Evolutionary conservation across 1,140 invertebrate species (phyloP), one percentile per base, ranked within the genome.

Genomic region (Caerostris extrusa): DNA sequence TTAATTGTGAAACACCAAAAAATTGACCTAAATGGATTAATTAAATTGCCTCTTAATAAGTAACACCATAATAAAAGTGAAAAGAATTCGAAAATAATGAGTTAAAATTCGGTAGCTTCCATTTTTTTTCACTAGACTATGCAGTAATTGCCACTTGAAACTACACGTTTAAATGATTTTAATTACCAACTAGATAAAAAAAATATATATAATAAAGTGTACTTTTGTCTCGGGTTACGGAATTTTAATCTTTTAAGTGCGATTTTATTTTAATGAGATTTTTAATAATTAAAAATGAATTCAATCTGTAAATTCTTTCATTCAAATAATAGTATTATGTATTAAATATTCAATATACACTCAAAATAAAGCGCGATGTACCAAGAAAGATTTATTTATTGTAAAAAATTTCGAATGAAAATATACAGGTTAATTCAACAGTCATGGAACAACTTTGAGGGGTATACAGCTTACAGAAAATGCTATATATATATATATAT

Each of bases 21-120:
- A 77, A 34, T 34, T 50, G 50, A 77, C 34, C 19, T 77, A 77
- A 77, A 50, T 77, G 71, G 14, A 77, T 77, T 77, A 77, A 77
- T 77, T 77, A 77, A 77, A 77, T 77, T 77, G 71, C 50, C 71
- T 10, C 34, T 77, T 50, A 77, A 77, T 53, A 77, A 77, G 34
- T 19, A 53, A 53, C 71, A 77, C 71, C 71, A 53, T 50, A 77
- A 50, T 77, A 77, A 10, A n/a, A 50, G 71, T 77, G 71, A 77
- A 77, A 50, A 12, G 71, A 77, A 77, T 77, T 77, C 19, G 34
- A 53, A 77, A 77, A 53, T 77, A 77, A 77, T 77, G 71, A 77
- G 50, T 77, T 50, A 50, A 77, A 67, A 77, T 50, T 77, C 8
- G 53, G 71, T 77, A 12, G 34, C 34, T 34, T 34, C 34, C 19